Base-by-base conservation (phyloP, 2,888 invertebrate species). In the Yponomeuta sedellus region DNA sequence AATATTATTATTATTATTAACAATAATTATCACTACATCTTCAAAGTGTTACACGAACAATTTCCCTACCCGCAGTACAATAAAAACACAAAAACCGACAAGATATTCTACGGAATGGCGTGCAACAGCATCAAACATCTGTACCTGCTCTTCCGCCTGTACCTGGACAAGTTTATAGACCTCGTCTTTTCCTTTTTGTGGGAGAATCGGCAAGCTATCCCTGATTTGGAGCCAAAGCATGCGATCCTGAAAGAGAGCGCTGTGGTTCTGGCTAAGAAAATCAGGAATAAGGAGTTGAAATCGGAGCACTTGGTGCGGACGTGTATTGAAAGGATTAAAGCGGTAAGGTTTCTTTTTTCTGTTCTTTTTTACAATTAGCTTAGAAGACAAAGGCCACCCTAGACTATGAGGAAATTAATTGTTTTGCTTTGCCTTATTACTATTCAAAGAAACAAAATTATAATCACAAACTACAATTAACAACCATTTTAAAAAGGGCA, bases 241-340 rank as follows among this genome's bases (percentile, higher is more conserved):
- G 73, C 70, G 0, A 75, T 92, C 0, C 71, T 92, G 5, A 69
- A 77, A 0, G 92, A 94, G 74, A 96, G 96, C 81, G 96, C 95
- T 0, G 88, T 92, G 16, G 85, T 92, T 16, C 79, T 96, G 69
- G 95, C 96, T 0, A 81, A 86, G 64, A 93, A 94, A 83, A 96
- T 96, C 66, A 90, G 94, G 74, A 84, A 77, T 34, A 91, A 91
- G 64, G 86, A 94, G 75, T 70, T 96, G 10, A 94, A 93, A 64
- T 93, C 94, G 2, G 94, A 94, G 75, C 92, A 94, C 69, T 92
- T 97, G 20, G 95, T 97, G 0, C 86, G 87, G 68, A 92, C 94
- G 2, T 97, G 94, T 78, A 95, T 97, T 70, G 93, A 95, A 64
- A 92, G 97, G 72, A 96, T 97, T 64, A 93, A 94, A 70, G 92